Evolutionary conservation across 2,888 invertebrate species (phyloP).

Genomic region (Marronus borbonicus): DNA sequence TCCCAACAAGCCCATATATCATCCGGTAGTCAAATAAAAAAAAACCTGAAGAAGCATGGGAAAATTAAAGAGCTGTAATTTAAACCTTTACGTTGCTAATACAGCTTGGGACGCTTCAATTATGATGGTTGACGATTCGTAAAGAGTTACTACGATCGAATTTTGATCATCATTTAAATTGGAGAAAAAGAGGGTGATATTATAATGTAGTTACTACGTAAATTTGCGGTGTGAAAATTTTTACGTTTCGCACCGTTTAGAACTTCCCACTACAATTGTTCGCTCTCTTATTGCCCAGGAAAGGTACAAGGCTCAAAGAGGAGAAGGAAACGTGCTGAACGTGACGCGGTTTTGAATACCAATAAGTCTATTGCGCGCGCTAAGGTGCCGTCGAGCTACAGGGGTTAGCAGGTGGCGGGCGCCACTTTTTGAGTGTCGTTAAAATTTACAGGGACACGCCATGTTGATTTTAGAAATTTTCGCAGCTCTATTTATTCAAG

Average conservation of each 20-base stretch:
- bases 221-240: slow-evolving; percentile 8
- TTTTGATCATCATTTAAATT: no score
- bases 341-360: slow-evolving; percentile 37
- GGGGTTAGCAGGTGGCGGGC: slow-evolving; percentile 42
- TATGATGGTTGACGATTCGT: no score
- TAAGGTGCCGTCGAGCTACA: not conserved
- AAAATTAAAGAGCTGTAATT: no score
- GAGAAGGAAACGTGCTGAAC: slow-evolving; percentile 32
- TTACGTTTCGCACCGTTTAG: slow-evolving; percentile 26
- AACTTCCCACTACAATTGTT: not conserved
- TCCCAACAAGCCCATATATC: no score
- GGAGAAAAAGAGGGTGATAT: no score
- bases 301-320: slow-evolving; percentile 16
- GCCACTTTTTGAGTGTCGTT: slow-evolving; percentile 52
- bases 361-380: slow-evolving; percentile 30
- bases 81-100: no score
- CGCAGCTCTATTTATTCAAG: slow-evolving; percentile 51
- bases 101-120: no score
- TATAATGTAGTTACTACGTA: not conserved
- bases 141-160: no score
- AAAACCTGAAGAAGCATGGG: no score
- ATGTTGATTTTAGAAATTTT: slow-evolving; percentile 53
- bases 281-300: not conserved
- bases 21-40: no score
- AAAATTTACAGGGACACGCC: slow-evolving; percentile 47